Evolutionary conservation across 2,797 vertebrate genomes (phyloP), one percentile per base, ranked within the genome.

Genomic region (Dendrocincla fuliginosa): DNA sequence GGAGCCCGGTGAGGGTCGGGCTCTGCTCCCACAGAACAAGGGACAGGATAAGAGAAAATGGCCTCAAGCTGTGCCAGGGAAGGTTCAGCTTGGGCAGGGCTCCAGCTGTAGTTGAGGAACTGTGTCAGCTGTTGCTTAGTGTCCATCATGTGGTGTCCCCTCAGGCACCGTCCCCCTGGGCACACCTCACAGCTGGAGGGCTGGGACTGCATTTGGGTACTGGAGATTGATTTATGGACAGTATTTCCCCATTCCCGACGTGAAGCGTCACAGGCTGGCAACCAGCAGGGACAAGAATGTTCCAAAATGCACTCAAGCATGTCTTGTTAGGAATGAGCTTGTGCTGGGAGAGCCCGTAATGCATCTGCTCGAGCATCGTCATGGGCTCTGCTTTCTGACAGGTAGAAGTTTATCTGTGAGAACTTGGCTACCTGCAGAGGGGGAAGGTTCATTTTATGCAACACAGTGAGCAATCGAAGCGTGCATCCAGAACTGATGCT

Each of bases 381-480:
- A 30, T 16, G 60, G 46, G 83, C 68, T 91, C 83, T 95, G 69
- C 50, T 44, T 44, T 57, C 89, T 91, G 57, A 47, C 70, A 89
- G 69, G 13, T 46, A 76, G 28, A 53, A 52, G 84, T 28, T 93
- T 61, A 25, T n/a, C 65, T 68, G 53, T 35, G 56, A 47, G 70
- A 61, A 73, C 32, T 0, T 69, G 70, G 18, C 63, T 64, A 3
- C 71, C 88, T 68, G 79, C 69, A 14, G 32, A 9, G 25, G 65
- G 16, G 16, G 33, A 89, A 82, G 86, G 85, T 44, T 82, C 19
- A 16, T 41, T 63, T 18, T 35, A 13, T 80, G 35, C 20, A 84
- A 10, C 56, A 13, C 25, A 3, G 9, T 39, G 42, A 68, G 93
- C 50, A 83, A 55, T 1, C 4, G 6, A 35, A 79, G 68, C 2